phyloP scores from a whole-genome alignment of 2,888 invertebrate genomes.

The Melolontha melolontha region DNA sequence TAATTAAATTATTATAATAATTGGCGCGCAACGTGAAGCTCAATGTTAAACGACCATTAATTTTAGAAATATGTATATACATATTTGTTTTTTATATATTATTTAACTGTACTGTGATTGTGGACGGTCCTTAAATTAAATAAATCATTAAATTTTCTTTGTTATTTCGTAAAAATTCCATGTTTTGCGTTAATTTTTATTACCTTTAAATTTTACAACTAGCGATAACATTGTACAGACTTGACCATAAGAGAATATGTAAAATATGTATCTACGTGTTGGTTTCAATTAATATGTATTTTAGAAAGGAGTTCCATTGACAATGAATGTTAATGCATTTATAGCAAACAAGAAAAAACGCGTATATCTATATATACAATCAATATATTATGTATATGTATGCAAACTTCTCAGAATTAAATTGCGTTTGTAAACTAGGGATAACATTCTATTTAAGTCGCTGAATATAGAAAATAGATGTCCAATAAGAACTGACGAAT shows the following conservation, averaged over 20 bases:
- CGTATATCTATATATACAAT: constrained; percentile 8
- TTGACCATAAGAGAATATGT: constrained; percentile 22
- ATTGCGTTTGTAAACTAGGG: constrained; percentile 10
- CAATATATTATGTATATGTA: constrained; percentile 1
- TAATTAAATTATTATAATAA: too few species aligned
- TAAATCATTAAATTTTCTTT: too few species aligned
- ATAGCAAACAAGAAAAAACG: constrained; percentile 16
- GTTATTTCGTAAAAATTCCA: background rate
- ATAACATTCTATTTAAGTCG: constrained; percentile 6
- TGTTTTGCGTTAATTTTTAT: background rate
- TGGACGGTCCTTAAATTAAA: too few species aligned
- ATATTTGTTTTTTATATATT: too few species aligned
- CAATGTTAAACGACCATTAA: too few species aligned
- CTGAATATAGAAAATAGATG: constrained; percentile 2
- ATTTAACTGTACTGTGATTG: too few species aligned
- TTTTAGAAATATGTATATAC: too few species aligned
- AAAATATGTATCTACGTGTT: constrained; percentile 17
- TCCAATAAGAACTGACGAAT: background rate
- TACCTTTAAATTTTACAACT: constrained; percentile 18
- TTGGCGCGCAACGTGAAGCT: too few species aligned
- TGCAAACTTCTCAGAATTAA: constrained; percentile 18
- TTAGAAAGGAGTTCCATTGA: constrained; percentile 43
- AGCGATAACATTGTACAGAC: constrained; percentile 3
- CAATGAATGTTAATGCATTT: constrained; percentile 40
- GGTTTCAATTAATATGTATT: constrained; percentile 26